Conservation (phyloP, 2,113 vertebrate genomes). For the Craseonycteris thonglongyai region DNA sequence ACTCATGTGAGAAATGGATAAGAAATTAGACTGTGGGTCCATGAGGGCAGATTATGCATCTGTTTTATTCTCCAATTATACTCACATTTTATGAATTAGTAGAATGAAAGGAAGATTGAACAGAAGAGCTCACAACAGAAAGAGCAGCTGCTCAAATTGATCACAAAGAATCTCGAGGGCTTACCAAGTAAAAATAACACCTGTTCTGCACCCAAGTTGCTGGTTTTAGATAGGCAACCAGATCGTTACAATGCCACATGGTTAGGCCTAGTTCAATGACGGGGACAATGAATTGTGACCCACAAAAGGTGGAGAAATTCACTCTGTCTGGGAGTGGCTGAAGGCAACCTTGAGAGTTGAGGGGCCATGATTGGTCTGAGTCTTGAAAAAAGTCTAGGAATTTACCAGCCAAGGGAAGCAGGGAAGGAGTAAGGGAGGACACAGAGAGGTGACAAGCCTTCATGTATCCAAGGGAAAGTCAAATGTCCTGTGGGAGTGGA, state of each 20-base stretch:
- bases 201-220: neutral
- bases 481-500: no score
- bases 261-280: neutral
- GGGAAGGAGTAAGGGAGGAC: neutral
- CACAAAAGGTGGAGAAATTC: neutral
- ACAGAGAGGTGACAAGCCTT: neutral
- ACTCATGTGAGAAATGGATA: neutral
- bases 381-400: neutral
- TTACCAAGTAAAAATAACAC: neutral
- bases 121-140: neutral
- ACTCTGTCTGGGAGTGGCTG: neutral
- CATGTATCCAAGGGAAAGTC: neutral
- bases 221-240: neutral
- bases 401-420: neutral
- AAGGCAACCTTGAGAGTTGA: neutral
- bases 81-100: neutral
- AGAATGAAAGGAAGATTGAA: neutral
- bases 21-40: neutral
- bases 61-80: neutral
- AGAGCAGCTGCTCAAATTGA: neutral
- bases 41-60: neutral
- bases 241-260: neutral
- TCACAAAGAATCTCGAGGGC: neutral
- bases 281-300: neutral
- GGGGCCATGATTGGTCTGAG: neutral